Evolutionary conservation across 2,888 invertebrate species (phyloP).

Genomic region (Lasioglossum villosulum): DNA sequence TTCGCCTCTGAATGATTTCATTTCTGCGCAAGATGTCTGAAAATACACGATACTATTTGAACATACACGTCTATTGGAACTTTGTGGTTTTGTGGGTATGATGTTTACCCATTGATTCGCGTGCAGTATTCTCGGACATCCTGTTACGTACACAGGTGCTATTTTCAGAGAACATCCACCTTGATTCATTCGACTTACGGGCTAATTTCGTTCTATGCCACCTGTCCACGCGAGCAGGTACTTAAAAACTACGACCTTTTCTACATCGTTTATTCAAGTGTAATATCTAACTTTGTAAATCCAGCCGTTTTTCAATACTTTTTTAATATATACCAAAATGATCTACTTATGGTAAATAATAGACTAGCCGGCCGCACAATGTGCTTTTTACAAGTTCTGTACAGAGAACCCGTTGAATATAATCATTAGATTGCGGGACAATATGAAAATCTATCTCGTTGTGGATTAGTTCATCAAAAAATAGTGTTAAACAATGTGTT

Average conservation of each 20-base stretch:
- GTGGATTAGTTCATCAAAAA: neutral
- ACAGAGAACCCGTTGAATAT: neutral
- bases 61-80: neutral
- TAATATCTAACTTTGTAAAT: neutral
- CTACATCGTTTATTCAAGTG: conserved; percentile 2
- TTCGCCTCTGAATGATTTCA: conserved; percentile 21
- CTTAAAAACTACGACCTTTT: conserved; percentile 12
- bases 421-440: neutral
- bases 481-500: neutral
- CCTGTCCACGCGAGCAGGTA: conserved; percentile 31
- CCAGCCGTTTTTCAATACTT: conserved; percentile 4
- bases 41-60: neutral
- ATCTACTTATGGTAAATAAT: neutral
- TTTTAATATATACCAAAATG: conserved; percentile 11
- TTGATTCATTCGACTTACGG: conserved; percentile 21
- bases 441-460: neutral
- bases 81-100: neutral
- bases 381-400: conserved; percentile 9
- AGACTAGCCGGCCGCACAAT: neutral
- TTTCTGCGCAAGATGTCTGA: neutral
- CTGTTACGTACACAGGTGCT: conserved; percentile 44
- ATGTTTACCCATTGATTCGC: neutral
- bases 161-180: conserved; percentile 21
- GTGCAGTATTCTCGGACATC: neutral
- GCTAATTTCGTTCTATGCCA: conserved; percentile 22